These are phyloP conservation scores for Melanotaenia trifasciata DNA, from an alignment of 2,797 vertebrate genomes.

Conservation along the genomic window DNA sequence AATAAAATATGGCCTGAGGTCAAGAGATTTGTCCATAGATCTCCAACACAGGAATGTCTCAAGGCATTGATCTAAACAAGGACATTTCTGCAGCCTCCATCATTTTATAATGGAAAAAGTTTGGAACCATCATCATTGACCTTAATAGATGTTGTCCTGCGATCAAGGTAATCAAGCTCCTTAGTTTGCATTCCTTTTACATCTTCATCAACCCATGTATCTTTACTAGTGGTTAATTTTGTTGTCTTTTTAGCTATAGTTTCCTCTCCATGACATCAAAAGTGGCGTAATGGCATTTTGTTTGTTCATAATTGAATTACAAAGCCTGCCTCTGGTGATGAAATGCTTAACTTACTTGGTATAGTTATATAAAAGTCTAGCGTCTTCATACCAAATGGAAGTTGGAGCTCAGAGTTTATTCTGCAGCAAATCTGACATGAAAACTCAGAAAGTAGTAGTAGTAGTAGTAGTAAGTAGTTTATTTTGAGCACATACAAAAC, in stretches of 20 bases:
- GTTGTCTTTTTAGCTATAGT: constrained; percentile 40
- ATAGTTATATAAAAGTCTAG: constrained; percentile 32
- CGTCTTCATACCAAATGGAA: constrained; percentile 19
- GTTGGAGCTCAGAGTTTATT: constrained; percentile 28
- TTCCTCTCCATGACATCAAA: constrained; percentile 24
- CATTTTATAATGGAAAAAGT: no score
- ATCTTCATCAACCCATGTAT: constrained; percentile 6
- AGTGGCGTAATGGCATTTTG: constrained; percentile 31
- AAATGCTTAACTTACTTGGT: constrained; percentile 27
- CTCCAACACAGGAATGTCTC: no score
- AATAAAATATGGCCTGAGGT: no score
- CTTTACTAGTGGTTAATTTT: constrained; percentile 36
- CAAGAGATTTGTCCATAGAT: no score
- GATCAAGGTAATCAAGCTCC: not conserved
- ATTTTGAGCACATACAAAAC: no score
- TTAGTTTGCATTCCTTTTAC: not conserved
- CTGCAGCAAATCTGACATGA: constrained; percentile 5
- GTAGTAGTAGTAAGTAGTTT: no score
- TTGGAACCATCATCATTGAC: not conserved
- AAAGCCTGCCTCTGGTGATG: constrained; percentile 24
- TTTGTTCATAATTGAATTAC: constrained; percentile 42
- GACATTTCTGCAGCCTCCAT: no score
- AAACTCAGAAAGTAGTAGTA: not conserved
- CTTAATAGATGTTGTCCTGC: no score
- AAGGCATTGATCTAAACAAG: no score